These are phyloP conservation scores for Tetragonisca angustula DNA, from an alignment of 2,888 invertebrate species.

Conservation along the genomic window DNA sequence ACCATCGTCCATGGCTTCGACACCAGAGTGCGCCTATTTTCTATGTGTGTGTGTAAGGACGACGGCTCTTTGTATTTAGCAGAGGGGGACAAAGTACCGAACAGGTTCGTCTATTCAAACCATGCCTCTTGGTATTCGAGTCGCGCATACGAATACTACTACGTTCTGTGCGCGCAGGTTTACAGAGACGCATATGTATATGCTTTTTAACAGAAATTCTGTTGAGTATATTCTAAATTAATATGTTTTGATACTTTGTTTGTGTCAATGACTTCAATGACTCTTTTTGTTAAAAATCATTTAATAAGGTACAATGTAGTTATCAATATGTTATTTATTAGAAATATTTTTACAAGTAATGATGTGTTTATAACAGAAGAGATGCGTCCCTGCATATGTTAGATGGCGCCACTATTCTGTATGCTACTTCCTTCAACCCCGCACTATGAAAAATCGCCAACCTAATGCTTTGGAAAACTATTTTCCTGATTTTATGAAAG, in stretches of 20 bases:
- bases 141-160: slow-evolving; percentile 38
- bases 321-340: not conserved
- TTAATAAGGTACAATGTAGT: not conserved
- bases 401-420: slow-evolving; percentile 48
- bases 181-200: slow-evolving; percentile 32
- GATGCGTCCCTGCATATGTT: slow-evolving; percentile 13
- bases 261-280: not conserved
- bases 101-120: slow-evolving; percentile 66
- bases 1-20: slow-evolving; percentile 59
- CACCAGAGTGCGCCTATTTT: slow-evolving; percentile 66
- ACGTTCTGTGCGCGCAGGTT: slow-evolving; percentile 23
- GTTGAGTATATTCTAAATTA: not conserved
- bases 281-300: not conserved
- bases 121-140: slow-evolving; percentile 66
- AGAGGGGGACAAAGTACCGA: slow-evolving; percentile 44
- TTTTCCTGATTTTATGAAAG: slow-evolving; percentile 4
- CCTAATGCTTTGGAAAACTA: slow-evolving; percentile 3
- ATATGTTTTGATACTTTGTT: not conserved
- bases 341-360: not conserved
- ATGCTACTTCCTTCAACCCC: slow-evolving; percentile 48
- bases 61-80: not conserved
- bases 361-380: not conserved
- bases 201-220: not conserved
- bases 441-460: slow-evolving; percentile 36
- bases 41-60: slow-evolving; percentile 28